These are phyloP conservation scores for Aldrovandia affinis DNA, from an alignment of 2,797 vertebrate genomes.

Conservation along the genomic window DNA sequence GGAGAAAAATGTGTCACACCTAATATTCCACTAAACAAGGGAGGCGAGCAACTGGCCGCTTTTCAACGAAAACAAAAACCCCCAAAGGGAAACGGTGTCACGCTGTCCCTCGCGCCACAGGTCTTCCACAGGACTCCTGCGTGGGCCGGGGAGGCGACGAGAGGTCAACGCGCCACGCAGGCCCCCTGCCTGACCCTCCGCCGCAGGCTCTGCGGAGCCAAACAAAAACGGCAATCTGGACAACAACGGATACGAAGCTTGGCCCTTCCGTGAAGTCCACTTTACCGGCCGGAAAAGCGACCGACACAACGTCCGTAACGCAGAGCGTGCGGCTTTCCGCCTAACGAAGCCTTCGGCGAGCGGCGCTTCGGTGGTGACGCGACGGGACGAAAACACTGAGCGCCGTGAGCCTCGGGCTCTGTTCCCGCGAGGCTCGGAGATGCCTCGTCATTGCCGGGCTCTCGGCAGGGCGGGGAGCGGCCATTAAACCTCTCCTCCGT, in stretches of 20 bases:
- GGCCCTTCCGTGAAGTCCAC: conserved; percentile 60
- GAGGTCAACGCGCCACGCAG: too few relatives aligned
- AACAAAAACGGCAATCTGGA: conserved; percentile 15
- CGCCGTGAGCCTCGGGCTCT: too few relatives aligned
- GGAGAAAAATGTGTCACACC: background rate
- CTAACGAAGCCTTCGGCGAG: conserved; percentile 64
- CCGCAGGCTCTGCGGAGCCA: background rate
- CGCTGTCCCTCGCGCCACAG: background rate
- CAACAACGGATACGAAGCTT: conserved; percentile 57
- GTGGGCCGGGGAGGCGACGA: background rate
- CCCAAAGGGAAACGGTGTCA: background rate
- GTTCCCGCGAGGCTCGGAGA: background rate
- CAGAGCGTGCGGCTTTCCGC: conserved; percentile 56
- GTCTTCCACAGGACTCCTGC: background rate
- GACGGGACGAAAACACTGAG: conserved; percentile 61
- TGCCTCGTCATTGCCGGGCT: too few relatives aligned
- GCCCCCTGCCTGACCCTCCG: too few relatives aligned
- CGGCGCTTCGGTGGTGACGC: conserved; percentile 68
- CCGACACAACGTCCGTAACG: conserved; percentile 44
- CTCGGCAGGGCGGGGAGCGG: background rate
- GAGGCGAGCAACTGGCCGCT: background rate
- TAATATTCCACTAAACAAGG: background rate
- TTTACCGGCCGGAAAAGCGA: conserved; percentile 61
- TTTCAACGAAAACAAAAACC: background rate
- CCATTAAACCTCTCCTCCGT: background rate